Percentiles rank a stretch among this genome's conserved stretches.
Conservation (phyloP, 2,797 vertebrate species). For the Arctocebus calabarensis region DNA sequence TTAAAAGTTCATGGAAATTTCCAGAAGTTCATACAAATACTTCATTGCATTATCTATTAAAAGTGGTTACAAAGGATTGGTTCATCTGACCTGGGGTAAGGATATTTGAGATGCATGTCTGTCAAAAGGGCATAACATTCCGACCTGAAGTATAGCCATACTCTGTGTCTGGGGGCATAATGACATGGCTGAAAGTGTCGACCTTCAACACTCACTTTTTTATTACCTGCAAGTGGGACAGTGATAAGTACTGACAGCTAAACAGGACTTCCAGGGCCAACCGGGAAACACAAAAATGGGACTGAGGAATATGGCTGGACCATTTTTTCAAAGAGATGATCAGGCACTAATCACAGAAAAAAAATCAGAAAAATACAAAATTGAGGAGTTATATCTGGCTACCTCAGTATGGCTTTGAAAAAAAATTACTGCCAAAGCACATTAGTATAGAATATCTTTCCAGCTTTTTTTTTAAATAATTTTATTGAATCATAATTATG, state of each 20-base stretch:
- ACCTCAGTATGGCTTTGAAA: neutral
- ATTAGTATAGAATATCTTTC: neutral
- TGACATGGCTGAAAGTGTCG: neutral
- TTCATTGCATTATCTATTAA: neutral
- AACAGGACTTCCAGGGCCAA: neutral
- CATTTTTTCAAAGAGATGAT: neutral
- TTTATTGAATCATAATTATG: too few relatives aligned
- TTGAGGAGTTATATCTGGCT: neutral
- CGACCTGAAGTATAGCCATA: neutral
- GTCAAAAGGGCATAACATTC: neutral
- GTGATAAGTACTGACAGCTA: neutral
- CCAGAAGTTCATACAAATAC: neutral
- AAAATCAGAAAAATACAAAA: neutral
- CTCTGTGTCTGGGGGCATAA: neutral
- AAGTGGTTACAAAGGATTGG: neutral
- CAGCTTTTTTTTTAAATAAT: neutral
- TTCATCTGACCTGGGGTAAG: neutral
- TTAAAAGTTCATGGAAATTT: constrained; percentile 18
- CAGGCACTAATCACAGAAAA: neutral
- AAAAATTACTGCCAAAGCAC: neutral
- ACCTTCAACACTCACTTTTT: neutral
- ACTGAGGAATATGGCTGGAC: neutral
- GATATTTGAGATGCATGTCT: neutral
- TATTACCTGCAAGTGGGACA: neutral
- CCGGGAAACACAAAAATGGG: neutral